Evolutionary conservation across 2,113 vertebrate genomes (phyloP).

Genomic region (Rhabdomys dilectus): DNA sequence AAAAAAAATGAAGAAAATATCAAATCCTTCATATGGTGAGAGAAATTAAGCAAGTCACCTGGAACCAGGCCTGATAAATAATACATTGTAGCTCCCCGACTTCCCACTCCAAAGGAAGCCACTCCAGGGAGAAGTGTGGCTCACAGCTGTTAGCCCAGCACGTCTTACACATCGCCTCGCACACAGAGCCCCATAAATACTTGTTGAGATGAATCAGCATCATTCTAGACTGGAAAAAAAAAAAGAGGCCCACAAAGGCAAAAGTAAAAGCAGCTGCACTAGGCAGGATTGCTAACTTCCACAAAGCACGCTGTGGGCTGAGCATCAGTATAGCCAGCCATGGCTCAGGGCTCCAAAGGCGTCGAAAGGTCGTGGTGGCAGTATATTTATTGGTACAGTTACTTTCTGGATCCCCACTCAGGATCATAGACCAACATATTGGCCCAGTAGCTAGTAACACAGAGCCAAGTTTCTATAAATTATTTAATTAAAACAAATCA

Average conservation of each 20-base stretch:
- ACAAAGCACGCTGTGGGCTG: not conserved
- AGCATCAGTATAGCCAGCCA: fast-evolving
- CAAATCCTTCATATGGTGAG: not conserved
- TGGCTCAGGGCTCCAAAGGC: fast-evolving
- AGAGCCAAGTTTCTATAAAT: conserved; percentile 19
- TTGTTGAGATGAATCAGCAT: not conserved
- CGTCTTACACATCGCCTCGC: not conserved
- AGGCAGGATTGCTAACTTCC: not conserved
- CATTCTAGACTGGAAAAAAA: not conserved
- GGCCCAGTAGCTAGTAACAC: not conserved
- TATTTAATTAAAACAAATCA: conserved; percentile 59
- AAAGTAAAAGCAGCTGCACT: not conserved
- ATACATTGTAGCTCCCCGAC: not conserved
- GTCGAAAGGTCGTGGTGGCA: too few species aligned
- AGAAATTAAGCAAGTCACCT: conserved; percentile 39
- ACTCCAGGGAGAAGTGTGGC: not conserved
- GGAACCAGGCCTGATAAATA: not conserved
- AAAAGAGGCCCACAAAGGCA: not conserved
- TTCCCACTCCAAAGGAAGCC: not conserved
- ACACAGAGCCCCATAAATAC: not conserved
- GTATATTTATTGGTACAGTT: not conserved
- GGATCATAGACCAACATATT: not conserved
- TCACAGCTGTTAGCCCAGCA: not conserved
- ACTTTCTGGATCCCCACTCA: conserved; percentile 2
- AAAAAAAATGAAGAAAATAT: not conserved